Base-by-base conservation (phyloP, 1,140 invertebrate genomes). In the Scaptomyza montana region DNA sequence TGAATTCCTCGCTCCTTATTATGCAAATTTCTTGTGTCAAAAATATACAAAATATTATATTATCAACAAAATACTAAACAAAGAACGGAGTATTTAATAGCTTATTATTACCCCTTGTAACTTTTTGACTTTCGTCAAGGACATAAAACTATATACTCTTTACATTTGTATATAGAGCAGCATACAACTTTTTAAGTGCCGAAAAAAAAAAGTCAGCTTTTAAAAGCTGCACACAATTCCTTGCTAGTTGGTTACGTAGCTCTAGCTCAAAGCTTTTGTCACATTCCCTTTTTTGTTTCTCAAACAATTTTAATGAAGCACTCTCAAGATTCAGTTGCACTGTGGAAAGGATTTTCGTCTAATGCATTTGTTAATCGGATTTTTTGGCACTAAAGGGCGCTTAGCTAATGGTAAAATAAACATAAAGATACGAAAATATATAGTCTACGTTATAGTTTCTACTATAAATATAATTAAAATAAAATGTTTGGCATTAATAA, bases 241-340 rank as follows among this genome's bases (percentile, higher is more conserved):
- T 41, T 54, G 30, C 59, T 46, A n/a, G n/a, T 25, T 65, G 51
- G 43, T 16, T 9, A 45, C 6, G 39, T 10, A 36, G 33, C 41
- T 8, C 41, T 46, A 13, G 62, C n/a, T 65, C 28, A 39, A 54
- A 62, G 57, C 33, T 25, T 68, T 61, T 61, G 19, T 43, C 33
- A 65, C 43, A 45, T 47, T 59, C 30, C 30, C 4, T 12, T 41
- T 56, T 50, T 30, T 51, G 39, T 21, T 47, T 47, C 33, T 10
- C 46, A 25, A n/a, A 30, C 30, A 65, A 36, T 45, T 69, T 69
- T 64, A 69, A 47, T 69, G 49, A 69, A 28, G 30, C 45, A 47
- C 53, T 50, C 30, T 57, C 50, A 50, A 71, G 51, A 16, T 65
- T 43, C 21, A 39, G 33, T 41, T 70, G 60, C 50, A 55, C 47